Conservation (phyloP, 2,888 invertebrate species). For the Oscheius sp. region DNA sequence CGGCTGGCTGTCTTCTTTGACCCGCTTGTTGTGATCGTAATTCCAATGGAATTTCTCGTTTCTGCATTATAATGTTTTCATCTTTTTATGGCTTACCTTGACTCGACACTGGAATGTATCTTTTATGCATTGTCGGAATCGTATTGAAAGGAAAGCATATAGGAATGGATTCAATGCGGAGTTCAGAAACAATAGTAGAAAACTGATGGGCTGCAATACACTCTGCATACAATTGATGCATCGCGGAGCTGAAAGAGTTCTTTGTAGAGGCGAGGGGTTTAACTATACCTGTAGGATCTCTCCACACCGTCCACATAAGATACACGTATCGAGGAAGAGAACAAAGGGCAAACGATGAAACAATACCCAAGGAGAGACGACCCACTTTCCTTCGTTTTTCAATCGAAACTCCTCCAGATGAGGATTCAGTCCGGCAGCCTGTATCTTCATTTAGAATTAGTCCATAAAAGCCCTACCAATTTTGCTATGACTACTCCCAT, state of each 20-base stretch:
- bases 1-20: neutral
- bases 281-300: constrained; percentile 61
- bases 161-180: constrained; percentile 88
- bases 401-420: constrained; percentile 46
- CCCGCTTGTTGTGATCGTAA: constrained; percentile 10
- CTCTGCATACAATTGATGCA: constrained; percentile 58
- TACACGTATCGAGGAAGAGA: constrained; percentile 88
- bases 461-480: neutral
- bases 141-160: constrained; percentile 85
- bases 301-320: constrained; percentile 65
- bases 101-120: constrained; percentile 76
- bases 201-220: constrained; percentile 79
- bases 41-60: constrained; percentile 9
- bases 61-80: neutral
- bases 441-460: neutral
- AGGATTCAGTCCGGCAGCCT: constrained; percentile 50
- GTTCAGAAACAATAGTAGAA: constrained; percentile 86
- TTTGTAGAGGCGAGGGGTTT: neutral
- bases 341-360: constrained; percentile 86
- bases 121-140: constrained; percentile 85
- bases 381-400: constrained; percentile 75
- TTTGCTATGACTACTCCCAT: constrained; percentile 19
- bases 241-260: constrained; percentile 55
- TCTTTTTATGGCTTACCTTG: neutral
- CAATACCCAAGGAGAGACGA: constrained; percentile 86